Evolutionary conservation across 2,888 invertebrate species (phyloP).

Genomic region (Pterostichus madidus): DNA sequence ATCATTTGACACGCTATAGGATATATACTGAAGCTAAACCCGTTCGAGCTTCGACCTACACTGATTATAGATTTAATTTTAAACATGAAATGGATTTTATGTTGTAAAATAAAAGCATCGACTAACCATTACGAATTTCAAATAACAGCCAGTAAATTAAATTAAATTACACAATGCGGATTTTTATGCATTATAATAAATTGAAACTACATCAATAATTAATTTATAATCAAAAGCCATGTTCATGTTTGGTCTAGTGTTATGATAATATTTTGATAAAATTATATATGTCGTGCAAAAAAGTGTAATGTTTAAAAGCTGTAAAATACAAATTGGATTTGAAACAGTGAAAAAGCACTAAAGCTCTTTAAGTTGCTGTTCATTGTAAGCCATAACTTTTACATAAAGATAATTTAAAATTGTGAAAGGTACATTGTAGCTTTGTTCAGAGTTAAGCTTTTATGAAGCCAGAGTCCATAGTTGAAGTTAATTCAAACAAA

Average conservation of each 20-base stretch:
- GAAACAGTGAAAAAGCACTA: no score
- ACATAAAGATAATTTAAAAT: neutral
- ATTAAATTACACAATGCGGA: neutral
- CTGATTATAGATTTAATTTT: constrained; percentile 36
- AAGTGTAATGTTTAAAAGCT: no score
- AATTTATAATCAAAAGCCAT: no score
- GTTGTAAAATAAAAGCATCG: neutral
- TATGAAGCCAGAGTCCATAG: neutral
- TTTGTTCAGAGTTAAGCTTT: neutral
- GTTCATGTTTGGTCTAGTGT: no score
- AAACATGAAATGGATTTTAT: constrained; percentile 16
- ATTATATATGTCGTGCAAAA: no score
- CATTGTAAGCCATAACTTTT: neutral
- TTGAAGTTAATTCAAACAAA: neutral
- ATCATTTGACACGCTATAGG: constrained; percentile 51
- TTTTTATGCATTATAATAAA: no score
- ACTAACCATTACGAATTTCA: constrained; percentile 4
- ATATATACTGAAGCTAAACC: neutral
- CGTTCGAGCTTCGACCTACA: neutral
- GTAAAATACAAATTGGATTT: no score
- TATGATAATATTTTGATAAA: no score
- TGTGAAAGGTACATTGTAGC: neutral
- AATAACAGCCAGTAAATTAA: neutral
- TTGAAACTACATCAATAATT: no score
- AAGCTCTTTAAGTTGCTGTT: neutral